phyloP scores from a whole-genome alignment of 1,140 invertebrate genomes.

The Drosophila eugracilis region DNA sequence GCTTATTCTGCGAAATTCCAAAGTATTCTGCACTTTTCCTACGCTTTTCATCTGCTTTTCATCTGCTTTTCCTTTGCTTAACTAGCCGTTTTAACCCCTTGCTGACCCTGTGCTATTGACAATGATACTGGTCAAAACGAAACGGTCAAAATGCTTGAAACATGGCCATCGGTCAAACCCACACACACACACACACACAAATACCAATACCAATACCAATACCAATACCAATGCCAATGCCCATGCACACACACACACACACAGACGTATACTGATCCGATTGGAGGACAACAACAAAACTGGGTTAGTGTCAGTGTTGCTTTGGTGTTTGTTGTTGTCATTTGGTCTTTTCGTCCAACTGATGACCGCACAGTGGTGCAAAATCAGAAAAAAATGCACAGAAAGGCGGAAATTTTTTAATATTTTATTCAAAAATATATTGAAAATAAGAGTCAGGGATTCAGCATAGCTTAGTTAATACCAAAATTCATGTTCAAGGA shows the following conservation, averaged over 20 bases:
- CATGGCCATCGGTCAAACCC: slow-evolving; percentile 26
- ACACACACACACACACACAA: not conserved
- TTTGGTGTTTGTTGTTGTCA: slow-evolving; percentile 10
- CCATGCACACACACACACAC: slow-evolving; percentile 4
- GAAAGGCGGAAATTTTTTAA: not conserved
- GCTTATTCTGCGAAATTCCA: slow-evolving; percentile 5
- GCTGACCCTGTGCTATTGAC: slow-evolving; percentile 35
- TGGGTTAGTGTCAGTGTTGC: slow-evolving; percentile 53
- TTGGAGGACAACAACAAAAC: slow-evolving; percentile 29
- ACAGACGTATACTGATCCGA: slow-evolving; percentile 17
- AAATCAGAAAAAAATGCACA: not conserved
- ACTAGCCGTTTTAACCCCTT: slow-evolving; percentile 9
- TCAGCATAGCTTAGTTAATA: too few relatives aligned
- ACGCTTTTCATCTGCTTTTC: not conserved
- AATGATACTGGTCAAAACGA: slow-evolving; percentile 57
- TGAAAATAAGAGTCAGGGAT: too few relatives aligned
- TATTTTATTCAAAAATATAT: too few relatives aligned
- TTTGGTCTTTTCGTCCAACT: slow-evolving; percentile 20
- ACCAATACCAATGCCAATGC: slow-evolving; percentile 8
- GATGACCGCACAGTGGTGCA: slow-evolving; percentile 26
- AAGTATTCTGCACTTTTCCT: not conserved
- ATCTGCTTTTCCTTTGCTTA: not conserved
- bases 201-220: not conserved
- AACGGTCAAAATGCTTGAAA: slow-evolving; percentile 41
- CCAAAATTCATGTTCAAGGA: too few relatives aligned